These are phyloP conservation scores for Scomber colias DNA, from an alignment of 2,113 vertebrate genomes.

Conservation along the genomic window DNA sequence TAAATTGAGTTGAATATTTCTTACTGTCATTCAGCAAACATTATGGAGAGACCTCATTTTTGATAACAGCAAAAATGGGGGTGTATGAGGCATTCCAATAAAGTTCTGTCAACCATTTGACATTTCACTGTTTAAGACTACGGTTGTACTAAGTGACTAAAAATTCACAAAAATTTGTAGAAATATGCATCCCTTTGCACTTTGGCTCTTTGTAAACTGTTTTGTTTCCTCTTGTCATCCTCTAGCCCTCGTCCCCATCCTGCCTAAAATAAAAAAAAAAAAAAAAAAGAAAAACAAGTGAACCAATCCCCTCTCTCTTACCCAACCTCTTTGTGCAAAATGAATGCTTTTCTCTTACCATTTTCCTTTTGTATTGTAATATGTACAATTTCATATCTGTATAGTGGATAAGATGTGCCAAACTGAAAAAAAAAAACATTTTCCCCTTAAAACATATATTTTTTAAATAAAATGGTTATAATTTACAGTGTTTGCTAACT, in stretches of 20 bases:
- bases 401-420: conserved; percentile 88
- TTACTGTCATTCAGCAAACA: conserved; percentile 66
- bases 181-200: conserved; percentile 85
- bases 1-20: conserved; percentile 65
- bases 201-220: conserved; percentile 82
- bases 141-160: conserved; percentile 75
- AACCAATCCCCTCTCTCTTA: conserved; percentile 69
- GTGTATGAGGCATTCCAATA: conserved; percentile 56
- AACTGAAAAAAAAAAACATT: conserved; percentile 73
- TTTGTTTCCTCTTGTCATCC: conserved; percentile 78
- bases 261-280: conserved; percentile 66
- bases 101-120: conserved; percentile 69
- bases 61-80: conserved; percentile 48
- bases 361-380: conserved; percentile 87
- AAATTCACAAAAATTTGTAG: conserved; percentile 79
- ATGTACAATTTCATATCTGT: conserved; percentile 89
- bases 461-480: conserved; percentile 88
- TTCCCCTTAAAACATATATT: conserved; percentile 86
- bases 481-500: conserved; percentile 78
- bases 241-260: conserved; percentile 72
- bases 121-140: conserved; percentile 78
- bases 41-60: conserved; percentile 62
- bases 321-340: conserved; percentile 80
- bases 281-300: conserved; percentile 40
- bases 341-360: conserved; percentile 83